Percentiles rank a stretch among this genome's conserved stretches.
phyloP scores from a whole-genome alignment of 2,888 invertebrate genomes.

The Hirtodrosophila histrioides region DNA sequence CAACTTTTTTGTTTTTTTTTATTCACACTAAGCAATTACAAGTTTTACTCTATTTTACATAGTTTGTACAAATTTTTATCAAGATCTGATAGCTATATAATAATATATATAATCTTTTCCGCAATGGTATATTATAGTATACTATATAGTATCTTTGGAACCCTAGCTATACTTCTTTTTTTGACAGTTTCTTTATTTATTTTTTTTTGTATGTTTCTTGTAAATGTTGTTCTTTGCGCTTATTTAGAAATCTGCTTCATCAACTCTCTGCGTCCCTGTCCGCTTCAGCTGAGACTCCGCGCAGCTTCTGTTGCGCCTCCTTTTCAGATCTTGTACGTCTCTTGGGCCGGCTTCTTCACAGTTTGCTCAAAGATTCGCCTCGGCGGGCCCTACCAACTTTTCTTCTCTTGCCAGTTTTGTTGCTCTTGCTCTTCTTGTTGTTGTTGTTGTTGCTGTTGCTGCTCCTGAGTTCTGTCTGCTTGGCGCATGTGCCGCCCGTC shows the following conservation, averaged over 20 bases:
- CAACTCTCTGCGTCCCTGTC: conserved; percentile 16
- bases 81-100: too few relatives aligned
- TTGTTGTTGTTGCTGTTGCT: conserved; percentile 22
- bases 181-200: background rate
- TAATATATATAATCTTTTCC: too few relatives aligned
- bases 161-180: too few relatives aligned
- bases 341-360: conserved; percentile 63
- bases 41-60: too few relatives aligned
- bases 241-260: conserved; percentile 38
- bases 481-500: conserved; percentile 61
- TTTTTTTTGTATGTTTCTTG: conserved; percentile 10
- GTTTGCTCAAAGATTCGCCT: conserved; percentile 73
- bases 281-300: conserved; percentile 8
- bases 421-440: conserved; percentile 9
- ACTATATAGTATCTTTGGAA: too few relatives aligned
- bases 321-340: conserved; percentile 43
- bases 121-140: too few relatives aligned
- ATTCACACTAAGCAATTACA: too few relatives aligned
- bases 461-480: conserved; percentile 49
- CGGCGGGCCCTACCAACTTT: conserved; percentile 63
- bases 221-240: conserved; percentile 14
- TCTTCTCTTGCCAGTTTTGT: conserved; percentile 36
- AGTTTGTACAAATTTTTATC: too few relatives aligned
- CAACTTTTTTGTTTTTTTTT: too few relatives aligned
- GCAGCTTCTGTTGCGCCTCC: conserved; percentile 62